Base-by-base conservation (phyloP, 2,113 vertebrate genomes). In the Xiphophorus maculatus region DNA sequence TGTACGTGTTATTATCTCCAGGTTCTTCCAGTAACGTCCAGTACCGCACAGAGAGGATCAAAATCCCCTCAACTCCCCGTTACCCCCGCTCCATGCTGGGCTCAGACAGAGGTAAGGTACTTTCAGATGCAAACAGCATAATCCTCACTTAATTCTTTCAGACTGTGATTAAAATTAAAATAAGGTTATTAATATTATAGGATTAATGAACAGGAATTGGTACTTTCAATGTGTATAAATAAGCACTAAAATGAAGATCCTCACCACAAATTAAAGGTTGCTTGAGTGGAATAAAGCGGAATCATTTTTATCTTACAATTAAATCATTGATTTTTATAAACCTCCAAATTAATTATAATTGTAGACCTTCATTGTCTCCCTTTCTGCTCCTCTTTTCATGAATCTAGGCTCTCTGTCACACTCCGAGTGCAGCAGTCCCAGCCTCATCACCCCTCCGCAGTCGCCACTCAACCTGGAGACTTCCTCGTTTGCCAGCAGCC, bases 31-130 rank as follows among this genome's bases (percentile, higher is more conserved):
- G 89, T 93, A 97, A 96, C 76, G 93, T 98, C 89, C 96, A 98
- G 76, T 98, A 96, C 90, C 97, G 96, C 91, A 95, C 96, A 14
- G 98, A 98, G 89, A 94, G 98, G 91, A 99, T 99, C 93, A 99
- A 99, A 94, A 97, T 99, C 81, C 98, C 97, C 0, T 95, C 96
- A 69, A 99, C 97, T 0, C 97, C 97, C 8, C 95, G 97, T 78
- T 99, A 99, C 64, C 97, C 97, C 0, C 96, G 97, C 69, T 98
- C 96, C 71, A 93, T 97, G 84, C 89, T 98, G 92, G 96, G 97
- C 30, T 97, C 97, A 22, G 98, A 99, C 88, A 95, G 97, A 96
- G 98, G 97, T 99, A 91, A 30, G 85, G 86, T 42, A 42, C 14
- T 42, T 42, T 15, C 40, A 42, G 40, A 42, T 42, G 40, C 14